phyloP scores from a whole-genome alignment of 2,888 invertebrate species.

The Alloscopus bannaensis region DNA sequence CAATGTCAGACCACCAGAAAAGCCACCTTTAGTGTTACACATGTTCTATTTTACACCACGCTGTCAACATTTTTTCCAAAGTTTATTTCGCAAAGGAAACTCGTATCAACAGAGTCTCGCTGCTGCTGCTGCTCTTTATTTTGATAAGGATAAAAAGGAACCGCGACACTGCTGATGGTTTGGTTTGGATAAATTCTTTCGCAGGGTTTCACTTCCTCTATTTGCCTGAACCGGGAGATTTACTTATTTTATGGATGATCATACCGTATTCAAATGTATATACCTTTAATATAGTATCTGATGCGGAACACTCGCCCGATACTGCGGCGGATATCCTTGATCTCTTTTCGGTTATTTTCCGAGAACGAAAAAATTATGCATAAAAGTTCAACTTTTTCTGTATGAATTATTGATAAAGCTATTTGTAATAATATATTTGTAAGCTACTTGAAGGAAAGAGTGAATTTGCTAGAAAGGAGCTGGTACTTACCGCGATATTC shows the following conservation, averaged over 20 bases:
- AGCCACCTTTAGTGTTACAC: conserved; percentile 21
- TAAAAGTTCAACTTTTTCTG: conserved; percentile 24
- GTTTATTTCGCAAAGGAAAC: too few species aligned
- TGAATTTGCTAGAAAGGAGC: not conserved
- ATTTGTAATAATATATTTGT: conserved; percentile 14
- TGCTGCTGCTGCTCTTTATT: too few species aligned
- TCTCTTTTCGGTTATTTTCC: not conserved
- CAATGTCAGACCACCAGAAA: conserved; percentile 54
- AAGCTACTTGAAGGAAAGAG: not conserved
- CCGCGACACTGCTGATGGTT: too few species aligned
- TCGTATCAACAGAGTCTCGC: too few species aligned
- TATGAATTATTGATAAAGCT: conserved; percentile 37
- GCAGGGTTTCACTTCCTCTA: not conserved
- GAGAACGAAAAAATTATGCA: conserved; percentile 15
- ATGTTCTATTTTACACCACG: conserved; percentile 34
- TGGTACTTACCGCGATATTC: not conserved
- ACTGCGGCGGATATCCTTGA: not conserved
- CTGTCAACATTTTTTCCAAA: conserved; percentile 8
- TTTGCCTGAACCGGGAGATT: not conserved
- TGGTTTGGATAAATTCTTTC: not conserved
- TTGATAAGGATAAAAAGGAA: too few species aligned
- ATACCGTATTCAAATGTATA: too few species aligned
- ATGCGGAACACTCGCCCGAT: too few species aligned
- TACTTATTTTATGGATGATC: too few species aligned
- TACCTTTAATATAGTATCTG: too few species aligned